Evolutionary conservation across 2,113 vertebrate species (phyloP), one percentile per base, ranked within the genome.

Genomic region (Sigmodon hispidus): DNA sequence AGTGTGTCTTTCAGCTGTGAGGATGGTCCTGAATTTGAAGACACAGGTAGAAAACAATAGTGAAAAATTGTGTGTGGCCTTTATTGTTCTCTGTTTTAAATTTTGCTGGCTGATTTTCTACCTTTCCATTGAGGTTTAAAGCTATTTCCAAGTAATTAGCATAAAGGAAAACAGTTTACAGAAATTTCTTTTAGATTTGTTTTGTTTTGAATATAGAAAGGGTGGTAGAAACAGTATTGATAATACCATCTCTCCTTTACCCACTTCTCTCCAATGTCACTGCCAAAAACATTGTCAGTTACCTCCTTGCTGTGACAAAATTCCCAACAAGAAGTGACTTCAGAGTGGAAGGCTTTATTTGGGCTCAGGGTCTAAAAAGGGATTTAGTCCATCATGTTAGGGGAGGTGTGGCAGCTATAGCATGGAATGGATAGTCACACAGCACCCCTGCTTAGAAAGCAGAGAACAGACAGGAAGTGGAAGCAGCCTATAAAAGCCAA

Each of bases 71-170:
- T 0, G 6, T 36, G 34, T 40, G 24, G 8, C 7, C 5, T 90
- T 94, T 36, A 19, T 40, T 89, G 83, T 57, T 22, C 7, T 48
- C 17, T 15, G 5, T 55, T 87, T 57, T 90, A 90, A n/a, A 61
- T 73, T 88, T 92, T 91, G 26, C 48, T 87, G 45, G 17, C 48
- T 87, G 65, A 40, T 93, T 94, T 89, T 21, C 21, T 89, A 72
- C 12, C 13, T 94, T 94, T 96, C 36, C 34, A 84, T 63, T 89
- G 93, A 94, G 52, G n/a, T 90, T 93, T 94, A 77, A 93, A 40
- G 40, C 75, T 40, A 86, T 89, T 93, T 95, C 17, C 59, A 57
- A 63, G 80, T 45, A 84, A 43, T 92, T 83, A 89, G 36, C 63
- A 87, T 84, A 36, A 91, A 96, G 84, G 7, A 69, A 52, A 36